Evolutionary conservation across 2,113 vertebrate species (phyloP), one percentile per base, ranked within the genome.

Genomic region (Pogonocichla stellata): DNA sequence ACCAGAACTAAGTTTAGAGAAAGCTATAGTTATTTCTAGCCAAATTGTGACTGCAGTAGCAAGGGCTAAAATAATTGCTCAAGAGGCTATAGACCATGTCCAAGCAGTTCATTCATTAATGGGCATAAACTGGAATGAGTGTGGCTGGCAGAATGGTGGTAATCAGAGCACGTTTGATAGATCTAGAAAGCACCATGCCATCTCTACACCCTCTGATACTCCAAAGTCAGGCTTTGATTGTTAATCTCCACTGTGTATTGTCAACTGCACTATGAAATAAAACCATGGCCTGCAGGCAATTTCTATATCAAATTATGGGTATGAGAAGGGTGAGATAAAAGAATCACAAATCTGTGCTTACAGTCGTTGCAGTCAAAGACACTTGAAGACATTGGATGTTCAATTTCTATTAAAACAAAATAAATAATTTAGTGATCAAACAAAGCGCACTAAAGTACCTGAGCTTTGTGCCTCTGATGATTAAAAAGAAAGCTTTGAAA

Each of bases 41-140:
- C 92, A 96, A 95, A 87, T 43, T 62, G 51, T 56, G 57, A 88
- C 54, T 90, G 60, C 73, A 81, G 38, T 43, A 58, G 75, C 54
- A 95, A 64, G 94, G 75, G 56, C 72, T 93, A 75, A 92, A 92
- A 94, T 92, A 94, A 95, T 96, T 96, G 77, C 67, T 88, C 72
- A 80, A 84, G 84, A 93, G 64, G 61, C 78, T 83, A 91, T 29
- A 95, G 83, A 93, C 88, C 95, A 94, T 92, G 88, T 92, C 81
- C 81, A 90, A 92, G 60, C 83, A 71, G n/a, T 58, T 80, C 50
- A 64, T 80, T 96, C 82, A 93, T 96, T 96, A 96, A 50, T 1
- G 23, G 57, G 8, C 36, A 42, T 74, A 48, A 95, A 87, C 60
- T 74, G 60, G 33, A 20, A 2, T 67, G 65, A 95, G 47, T 2